These are phyloP conservation scores for Phrynocephalus versicolor DNA, from an alignment of 2,113 vertebrate genomes.

Conservation along the genomic window DNA sequence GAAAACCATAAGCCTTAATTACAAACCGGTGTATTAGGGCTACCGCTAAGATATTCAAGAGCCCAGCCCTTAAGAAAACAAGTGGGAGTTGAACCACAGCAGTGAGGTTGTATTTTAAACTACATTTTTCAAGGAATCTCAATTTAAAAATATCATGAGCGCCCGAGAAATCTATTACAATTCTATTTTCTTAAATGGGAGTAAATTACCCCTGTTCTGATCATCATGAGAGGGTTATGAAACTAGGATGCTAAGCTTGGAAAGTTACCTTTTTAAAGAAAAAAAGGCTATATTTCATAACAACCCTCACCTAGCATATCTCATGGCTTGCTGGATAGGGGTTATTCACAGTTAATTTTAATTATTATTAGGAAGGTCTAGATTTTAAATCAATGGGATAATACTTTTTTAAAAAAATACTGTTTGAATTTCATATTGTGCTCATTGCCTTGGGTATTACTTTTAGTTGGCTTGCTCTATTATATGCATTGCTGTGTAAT, in stretches of 20 bases:
- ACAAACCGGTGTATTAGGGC: conserved; percentile 60
- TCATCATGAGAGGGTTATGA: neutral
- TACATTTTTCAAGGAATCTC: neutral
- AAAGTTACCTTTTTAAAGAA: too few species aligned
- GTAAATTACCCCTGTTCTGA: neutral
- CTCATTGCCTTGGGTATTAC: too few species aligned
- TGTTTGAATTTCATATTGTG: too few species aligned
- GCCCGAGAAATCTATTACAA: neutral
- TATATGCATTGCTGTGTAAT: too few species aligned
- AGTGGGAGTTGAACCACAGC: conserved; percentile 21
- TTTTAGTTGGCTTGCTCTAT: too few species aligned
- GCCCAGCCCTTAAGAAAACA: conserved; percentile 19
- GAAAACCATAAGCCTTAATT: conserved; percentile 67
- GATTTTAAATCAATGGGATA: too few species aligned
- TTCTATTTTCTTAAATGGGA: neutral
- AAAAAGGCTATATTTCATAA: too few species aligned
- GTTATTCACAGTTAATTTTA: too few species aligned
- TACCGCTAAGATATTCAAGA: conserved; percentile 46
- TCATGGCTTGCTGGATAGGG: too few species aligned
- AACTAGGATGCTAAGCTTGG: neutral
- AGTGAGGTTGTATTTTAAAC: neutral
- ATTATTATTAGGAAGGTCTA: too few species aligned
- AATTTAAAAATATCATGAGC: neutral
- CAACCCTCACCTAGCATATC: too few species aligned
- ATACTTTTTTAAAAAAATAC: too few species aligned